Conservation (phyloP, 2,113 vertebrate species). For the Cyprinodon brontotheroides region DNA sequence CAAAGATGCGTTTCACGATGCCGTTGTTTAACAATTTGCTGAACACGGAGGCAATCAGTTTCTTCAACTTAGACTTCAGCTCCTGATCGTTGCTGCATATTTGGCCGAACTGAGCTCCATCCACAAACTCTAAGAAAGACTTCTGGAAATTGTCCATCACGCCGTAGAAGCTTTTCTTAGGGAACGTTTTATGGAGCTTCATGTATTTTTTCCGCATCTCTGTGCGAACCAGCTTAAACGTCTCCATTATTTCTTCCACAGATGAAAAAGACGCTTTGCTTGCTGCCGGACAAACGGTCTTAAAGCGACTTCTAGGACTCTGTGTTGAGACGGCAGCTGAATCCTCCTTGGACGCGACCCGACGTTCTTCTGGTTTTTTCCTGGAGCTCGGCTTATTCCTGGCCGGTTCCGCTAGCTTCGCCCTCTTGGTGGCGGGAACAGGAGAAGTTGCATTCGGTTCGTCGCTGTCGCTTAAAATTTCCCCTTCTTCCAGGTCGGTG, state of each 20-base stretch:
- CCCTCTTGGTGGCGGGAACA: conserved; percentile 56
- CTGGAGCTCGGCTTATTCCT: conserved; percentile 57
- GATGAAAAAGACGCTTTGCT: conserved; percentile 75
- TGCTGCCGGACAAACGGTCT: conserved; percentile 68
- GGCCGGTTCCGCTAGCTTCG: conserved; percentile 37
- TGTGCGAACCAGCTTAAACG: conserved; percentile 83
- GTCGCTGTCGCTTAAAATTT: conserved; percentile 89
- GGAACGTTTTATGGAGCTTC: conserved; percentile 94
- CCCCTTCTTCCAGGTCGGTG: conserved; percentile 90
- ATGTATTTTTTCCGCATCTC: conserved; percentile 93
- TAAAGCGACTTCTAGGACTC: conserved; percentile 77
- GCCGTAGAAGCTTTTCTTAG: conserved; percentile 87
- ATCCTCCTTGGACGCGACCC: conserved; percentile 36
- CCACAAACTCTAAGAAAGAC: conserved; percentile 89
- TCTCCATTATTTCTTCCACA: conserved; percentile 88
- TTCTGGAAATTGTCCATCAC: conserved; percentile 89
- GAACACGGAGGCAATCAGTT: conserved; percentile 84
- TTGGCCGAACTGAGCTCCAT: conserved; percentile 83
- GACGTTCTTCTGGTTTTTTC: conserved; percentile 40
- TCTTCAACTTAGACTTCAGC: conserved; percentile 86
- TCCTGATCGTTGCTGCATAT: conserved; percentile 79
- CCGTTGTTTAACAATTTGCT: conserved; percentile 88
- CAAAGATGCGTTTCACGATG: conserved; percentile 92
- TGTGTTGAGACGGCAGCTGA: neutral
- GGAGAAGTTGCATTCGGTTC: conserved; percentile 65